A percentile compares a stretch with the other conserved stretches of the same genome.
phyloP scores from a whole-genome alignment of 2,888 invertebrate genomes.

The Hecatera dysodea region DNA sequence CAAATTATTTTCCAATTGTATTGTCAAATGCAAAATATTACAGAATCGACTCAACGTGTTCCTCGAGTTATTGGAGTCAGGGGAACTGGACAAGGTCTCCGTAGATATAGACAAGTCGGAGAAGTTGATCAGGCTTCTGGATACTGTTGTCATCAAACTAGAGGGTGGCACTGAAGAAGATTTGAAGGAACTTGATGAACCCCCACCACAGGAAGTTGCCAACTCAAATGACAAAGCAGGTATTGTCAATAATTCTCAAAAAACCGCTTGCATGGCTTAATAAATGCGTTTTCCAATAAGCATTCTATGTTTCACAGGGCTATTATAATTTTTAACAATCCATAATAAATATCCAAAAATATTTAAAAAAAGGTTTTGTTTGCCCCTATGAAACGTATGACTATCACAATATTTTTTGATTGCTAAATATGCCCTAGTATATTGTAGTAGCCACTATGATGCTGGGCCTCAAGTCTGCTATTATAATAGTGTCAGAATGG shows the following conservation, averaged over 20 bases:
- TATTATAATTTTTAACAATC: neutral
- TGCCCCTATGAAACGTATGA: neutral
- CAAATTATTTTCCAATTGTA: neutral
- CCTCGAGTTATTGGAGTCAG: conserved; percentile 94
- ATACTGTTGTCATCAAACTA: conserved; percentile 98
- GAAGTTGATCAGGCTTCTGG: conserved; percentile 96
- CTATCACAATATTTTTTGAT: neutral
- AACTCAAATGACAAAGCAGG: conserved; percentile 80
- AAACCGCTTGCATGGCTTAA: neutral
- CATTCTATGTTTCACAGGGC: neutral
- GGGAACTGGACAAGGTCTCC: conserved; percentile 94
- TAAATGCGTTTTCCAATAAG: too few relatives aligned
- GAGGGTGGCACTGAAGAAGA: conserved; percentile 98
- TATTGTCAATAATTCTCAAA: conserved; percentile 46
- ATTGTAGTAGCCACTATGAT: neutral
- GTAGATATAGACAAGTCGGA: conserved; percentile 97
- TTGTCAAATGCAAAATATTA: conserved; percentile 24
- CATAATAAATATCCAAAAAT: neutral
- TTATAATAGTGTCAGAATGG: too few relatives aligned
- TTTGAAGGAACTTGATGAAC: conserved; percentile 95
- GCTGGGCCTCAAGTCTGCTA: too few relatives aligned
- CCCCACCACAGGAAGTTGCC: conserved; percentile 77
- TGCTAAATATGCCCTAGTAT: neutral
- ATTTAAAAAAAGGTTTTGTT: neutral
- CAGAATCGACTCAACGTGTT: conserved; percentile 97